These are phyloP conservation scores for Piprites chloris DNA, from an alignment of 2,113 vertebrate genomes.

Conservation along the genomic window DNA sequence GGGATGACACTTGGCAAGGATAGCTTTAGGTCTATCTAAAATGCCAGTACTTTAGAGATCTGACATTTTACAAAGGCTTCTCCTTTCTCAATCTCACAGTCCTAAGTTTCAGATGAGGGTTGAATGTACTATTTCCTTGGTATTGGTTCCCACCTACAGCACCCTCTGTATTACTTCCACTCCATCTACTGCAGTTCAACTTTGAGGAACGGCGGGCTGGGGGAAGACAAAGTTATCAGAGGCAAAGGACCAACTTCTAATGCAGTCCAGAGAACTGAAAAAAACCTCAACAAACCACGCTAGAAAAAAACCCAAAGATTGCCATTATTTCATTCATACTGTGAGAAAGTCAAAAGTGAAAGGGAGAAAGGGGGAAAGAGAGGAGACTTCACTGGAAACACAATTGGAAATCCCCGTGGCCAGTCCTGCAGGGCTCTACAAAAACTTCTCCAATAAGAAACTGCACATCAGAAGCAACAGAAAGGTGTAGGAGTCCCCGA, in stretches of 20 bases:
- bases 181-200: neutral
- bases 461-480: neutral
- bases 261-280: neutral
- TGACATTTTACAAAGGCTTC: neutral
- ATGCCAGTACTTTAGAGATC: neutral
- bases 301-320: neutral
- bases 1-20: neutral
- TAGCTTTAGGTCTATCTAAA: neutral
- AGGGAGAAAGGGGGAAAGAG: neutral
- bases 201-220: neutral
- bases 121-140: neutral
- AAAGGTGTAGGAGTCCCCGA: fast-evolving
- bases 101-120: neutral
- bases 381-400: neutral
- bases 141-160: neutral
- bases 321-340: neutral
- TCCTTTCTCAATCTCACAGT: neutral
- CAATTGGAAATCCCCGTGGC: neutral
- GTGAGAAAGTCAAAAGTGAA: neutral
- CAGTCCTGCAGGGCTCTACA: neutral
- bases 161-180: neutral
- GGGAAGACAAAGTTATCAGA: neutral
- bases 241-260: neutral
- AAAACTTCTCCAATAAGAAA: neutral
- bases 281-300: neutral